Percentiles rank a stretch among this genome's conserved stretches.
Evolutionary conservation across 2,113 vertebrate species (phyloP).

Genomic region (Ochotona princeps): DNA sequence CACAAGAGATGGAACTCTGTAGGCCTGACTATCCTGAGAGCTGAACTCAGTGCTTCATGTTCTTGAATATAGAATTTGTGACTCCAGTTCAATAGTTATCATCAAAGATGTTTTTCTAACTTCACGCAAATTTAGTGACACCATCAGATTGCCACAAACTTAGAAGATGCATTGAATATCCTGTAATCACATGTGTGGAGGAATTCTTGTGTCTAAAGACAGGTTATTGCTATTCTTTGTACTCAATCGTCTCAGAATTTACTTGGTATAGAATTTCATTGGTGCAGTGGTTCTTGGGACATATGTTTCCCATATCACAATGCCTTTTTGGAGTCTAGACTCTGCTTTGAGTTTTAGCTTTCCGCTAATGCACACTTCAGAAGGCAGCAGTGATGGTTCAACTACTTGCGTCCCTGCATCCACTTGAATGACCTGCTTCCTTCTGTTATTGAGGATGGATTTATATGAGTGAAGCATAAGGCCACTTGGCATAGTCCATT

Average conservation of each 20-base stretch:
- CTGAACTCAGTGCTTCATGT: not conserved
- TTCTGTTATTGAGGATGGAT: conserved; percentile 70
- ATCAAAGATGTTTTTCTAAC: not conserved
- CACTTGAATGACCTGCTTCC: not conserved
- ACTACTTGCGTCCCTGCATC: too few relatives aligned
- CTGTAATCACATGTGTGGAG: not conserved
- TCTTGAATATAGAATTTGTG: not conserved
- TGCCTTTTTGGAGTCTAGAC: too few relatives aligned
- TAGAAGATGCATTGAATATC: not conserved
- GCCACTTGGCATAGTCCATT: not conserved
- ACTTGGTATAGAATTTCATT: not conserved
- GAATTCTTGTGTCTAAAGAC: not conserved
- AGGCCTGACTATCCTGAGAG: not conserved
- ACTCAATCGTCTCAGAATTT: not conserved
- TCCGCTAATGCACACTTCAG: too few relatives aligned
- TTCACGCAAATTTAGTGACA: not conserved
- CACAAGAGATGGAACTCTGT: not conserved
- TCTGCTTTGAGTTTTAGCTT: too few relatives aligned
- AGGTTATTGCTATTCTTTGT: not conserved
- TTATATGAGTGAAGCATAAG: conserved; percentile 58
- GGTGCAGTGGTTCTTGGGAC: too few relatives aligned
- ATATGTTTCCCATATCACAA: too few relatives aligned
- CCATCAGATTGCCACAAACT: not conserved
- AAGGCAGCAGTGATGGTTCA: too few relatives aligned
- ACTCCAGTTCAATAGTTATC: not conserved